Evolutionary conservation across 1,140 invertebrate species (phyloP), one percentile per base, ranked within the genome.

Genomic region (Trachymyrmex septentrionalis): DNA sequence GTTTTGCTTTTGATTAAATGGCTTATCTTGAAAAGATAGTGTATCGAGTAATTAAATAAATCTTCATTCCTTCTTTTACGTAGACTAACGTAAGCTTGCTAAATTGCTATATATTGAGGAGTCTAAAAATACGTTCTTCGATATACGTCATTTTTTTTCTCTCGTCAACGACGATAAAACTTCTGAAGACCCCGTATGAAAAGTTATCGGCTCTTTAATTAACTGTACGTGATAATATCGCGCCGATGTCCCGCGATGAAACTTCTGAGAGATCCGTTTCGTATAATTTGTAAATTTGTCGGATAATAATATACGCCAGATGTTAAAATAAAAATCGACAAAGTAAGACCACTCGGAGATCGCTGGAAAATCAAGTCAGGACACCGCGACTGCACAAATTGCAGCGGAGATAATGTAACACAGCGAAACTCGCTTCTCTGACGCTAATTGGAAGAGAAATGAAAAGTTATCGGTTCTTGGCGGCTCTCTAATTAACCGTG

Each of bases 391-490:
- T 69, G 64, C 63, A 90, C 86, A 90, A 90, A 90, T 91, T 90
- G 66, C 84, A 69, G 19, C 12, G 34, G 59, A 34, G 57, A 27
- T 57, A 59, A 71, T 69, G 73, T 88, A 86, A 90, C 76, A 44
- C 71, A 61, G 50, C 14, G n/a, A 30, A 30, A 34, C 66, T 55
- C 30, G 27, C 27, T 21, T 69, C 63, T 75, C 63, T 90, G 87
- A 78, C 61, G 80, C 38, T 91, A 90, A 90, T 91, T 91, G 90
- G 73, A 77, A 82, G 73, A 88, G 78, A 90, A 88, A 88, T 75
- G 86, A 87, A 88, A 90, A 90, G 88, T 91, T 90, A 88, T 90
- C 72, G 86, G 66, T 75, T 64, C 53, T 86, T 88, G 57, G 63
- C 71, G 61, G 59, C 19, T 44, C 59, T 53, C 78, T 90, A 90